Evolutionary conservation across 2,113 vertebrate species (phyloP).

Genomic region (Tupaia tana): DNA sequence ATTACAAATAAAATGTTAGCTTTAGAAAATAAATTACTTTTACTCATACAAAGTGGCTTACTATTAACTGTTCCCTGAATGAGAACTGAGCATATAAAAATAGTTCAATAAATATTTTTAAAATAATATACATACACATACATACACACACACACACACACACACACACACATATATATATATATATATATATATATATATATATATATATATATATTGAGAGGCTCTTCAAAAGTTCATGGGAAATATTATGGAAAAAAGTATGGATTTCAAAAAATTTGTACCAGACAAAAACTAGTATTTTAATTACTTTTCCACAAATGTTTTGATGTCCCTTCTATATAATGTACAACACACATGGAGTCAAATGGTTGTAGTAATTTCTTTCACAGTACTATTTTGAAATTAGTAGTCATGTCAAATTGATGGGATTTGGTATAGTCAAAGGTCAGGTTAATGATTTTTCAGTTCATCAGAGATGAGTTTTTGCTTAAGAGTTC

Average conservation of each 20-base stretch:
- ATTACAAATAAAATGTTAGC: constrained; percentile 1
- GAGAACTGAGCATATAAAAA: not conserved
- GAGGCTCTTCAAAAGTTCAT: too few species aligned
- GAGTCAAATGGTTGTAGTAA: not conserved
- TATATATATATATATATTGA: not conserved
- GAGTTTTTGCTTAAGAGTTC: not conserved
- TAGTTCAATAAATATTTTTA: constrained; percentile 8
- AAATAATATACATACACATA: not conserved
- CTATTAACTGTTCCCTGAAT: not conserved
- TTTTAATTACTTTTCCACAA: too few species aligned
- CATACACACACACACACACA: not conserved
- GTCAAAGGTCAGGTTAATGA: not conserved
- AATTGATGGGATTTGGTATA: not conserved
- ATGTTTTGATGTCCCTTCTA: too few species aligned
- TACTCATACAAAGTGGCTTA: not conserved
- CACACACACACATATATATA: not conserved
- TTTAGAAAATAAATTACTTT: constrained; percentile 36
- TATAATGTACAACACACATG: not conserved
- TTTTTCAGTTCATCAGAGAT: not conserved
- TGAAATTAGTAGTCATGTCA: not conserved
- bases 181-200: not conserved
- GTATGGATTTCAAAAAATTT: too few species aligned
- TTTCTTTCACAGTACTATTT: constrained; percentile 8
- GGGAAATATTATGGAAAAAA: too few species aligned
- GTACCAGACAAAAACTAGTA: too few species aligned